Conservation (phyloP, 2,888 invertebrate species). For the Steinernema scapterisci region DNA sequence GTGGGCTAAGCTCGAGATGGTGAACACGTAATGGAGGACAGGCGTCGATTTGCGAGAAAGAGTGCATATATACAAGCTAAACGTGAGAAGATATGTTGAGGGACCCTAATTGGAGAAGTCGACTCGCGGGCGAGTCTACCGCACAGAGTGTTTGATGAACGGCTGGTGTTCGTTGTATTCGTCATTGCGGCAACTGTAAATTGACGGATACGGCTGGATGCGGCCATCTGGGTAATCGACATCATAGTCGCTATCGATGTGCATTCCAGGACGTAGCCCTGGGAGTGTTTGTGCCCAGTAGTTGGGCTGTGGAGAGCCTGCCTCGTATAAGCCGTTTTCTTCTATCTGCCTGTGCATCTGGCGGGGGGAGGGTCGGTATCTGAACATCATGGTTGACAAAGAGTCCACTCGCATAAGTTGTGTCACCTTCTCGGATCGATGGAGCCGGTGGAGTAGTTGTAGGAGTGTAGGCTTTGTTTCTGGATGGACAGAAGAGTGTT, state of each 20-base stretch:
- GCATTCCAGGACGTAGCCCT: background rate
- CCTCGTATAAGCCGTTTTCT: slow-evolving; percentile 10
- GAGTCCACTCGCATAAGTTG: background rate
- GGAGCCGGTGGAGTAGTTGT: slow-evolving; percentile 19
- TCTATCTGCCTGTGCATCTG: slow-evolving; percentile 20
- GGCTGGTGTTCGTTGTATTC: slow-evolving; percentile 26
- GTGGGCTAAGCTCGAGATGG: slow-evolving; percentile 18
- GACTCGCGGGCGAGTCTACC: background rate
- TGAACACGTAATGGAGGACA: slow-evolving; percentile 3
- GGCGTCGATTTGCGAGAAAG: slow-evolving; percentile 2
- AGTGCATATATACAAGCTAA: background rate
- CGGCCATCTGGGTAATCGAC: slow-evolving; percentile 22
- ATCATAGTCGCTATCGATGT: slow-evolving; percentile 27
- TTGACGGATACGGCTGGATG: slow-evolving; percentile 14
- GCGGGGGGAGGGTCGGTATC: slow-evolving; percentile 8
- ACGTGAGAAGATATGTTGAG: slow-evolving; percentile 4
- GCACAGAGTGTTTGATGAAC: slow-evolving; percentile 8
- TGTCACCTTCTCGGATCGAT: slow-evolving; percentile 9
- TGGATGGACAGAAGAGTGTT: slow-evolving; percentile 4
- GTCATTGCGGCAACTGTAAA: slow-evolving; percentile 18
- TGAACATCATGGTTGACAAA: background rate
- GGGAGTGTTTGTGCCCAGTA: slow-evolving; percentile 26
- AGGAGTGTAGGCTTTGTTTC: slow-evolving; percentile 3
- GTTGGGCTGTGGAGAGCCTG: slow-evolving; percentile 17
- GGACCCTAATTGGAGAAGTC: background rate